These are phyloP conservation scores for Calliopsis andreniformis DNA, from an alignment of 1,140 invertebrate genomes.

Conservation along the genomic window DNA sequence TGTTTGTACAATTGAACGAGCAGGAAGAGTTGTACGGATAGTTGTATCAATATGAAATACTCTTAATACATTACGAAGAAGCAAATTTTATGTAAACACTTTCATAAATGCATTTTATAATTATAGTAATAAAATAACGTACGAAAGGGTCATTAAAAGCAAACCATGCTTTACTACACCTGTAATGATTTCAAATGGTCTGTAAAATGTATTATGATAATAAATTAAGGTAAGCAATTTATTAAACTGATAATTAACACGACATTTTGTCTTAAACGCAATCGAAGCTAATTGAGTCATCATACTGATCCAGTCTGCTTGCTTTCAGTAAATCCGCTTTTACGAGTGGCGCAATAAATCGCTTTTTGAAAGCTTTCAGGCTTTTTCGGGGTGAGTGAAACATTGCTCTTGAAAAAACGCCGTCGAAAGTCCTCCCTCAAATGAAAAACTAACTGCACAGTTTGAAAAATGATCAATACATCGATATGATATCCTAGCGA, in stretches of 20 bases:
- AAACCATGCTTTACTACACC: not conserved
- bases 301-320: not conserved
- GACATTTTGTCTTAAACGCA: slow-evolving; percentile 5
- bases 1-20: too few relatives aligned
- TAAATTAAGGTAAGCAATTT: too few relatives aligned
- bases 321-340: slow-evolving; percentile 17
- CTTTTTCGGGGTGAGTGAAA: not conserved
- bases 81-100: too few relatives aligned
- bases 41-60: too few relatives aligned
- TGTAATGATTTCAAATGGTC: too few relatives aligned
- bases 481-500: not conserved
- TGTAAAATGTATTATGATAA: too few relatives aligned
- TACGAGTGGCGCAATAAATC: not conserved
- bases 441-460: slow-evolving; percentile 6
- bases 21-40: too few relatives aligned
- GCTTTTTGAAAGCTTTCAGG: slow-evolving; percentile 19
- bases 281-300: not conserved
- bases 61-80: too few relatives aligned
- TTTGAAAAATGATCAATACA: slow-evolving; percentile 2
- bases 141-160: too few relatives aligned
- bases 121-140: too few relatives aligned
- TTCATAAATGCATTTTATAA: too few relatives aligned
- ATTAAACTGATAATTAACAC: too few relatives aligned
- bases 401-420: not conserved
- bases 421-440: not conserved